Conservation (phyloP, 2,888 invertebrate genomes). For the Teinopalpus imperialis region DNA sequence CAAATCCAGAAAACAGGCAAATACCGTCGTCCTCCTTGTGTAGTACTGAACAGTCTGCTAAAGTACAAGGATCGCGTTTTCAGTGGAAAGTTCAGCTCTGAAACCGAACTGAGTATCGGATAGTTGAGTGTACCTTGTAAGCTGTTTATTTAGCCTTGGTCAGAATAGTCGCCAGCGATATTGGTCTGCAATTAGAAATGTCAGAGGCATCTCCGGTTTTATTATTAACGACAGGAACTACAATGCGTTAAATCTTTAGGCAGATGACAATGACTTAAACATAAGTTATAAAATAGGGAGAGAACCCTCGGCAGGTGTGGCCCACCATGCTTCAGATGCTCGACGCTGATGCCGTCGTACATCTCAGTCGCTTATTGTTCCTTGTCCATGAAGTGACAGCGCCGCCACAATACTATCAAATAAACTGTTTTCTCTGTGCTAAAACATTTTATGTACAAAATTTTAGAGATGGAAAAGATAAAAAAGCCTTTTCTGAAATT, state of each 20-base stretch:
- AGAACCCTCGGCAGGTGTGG: conserved; percentile 27
- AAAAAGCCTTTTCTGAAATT: no score
- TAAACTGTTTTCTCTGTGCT: no score
- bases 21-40: conserved; percentile 1
- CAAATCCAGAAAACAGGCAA: neutral
- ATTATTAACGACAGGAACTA: conserved; percentile 32
- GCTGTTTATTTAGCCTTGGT: conserved; percentile 31
- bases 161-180: conserved; percentile 30
- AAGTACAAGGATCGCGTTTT: neutral
- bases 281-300: conserved; percentile 26
- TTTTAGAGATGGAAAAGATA: no score
- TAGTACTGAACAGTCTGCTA: conserved; percentile 24
- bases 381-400: no score
- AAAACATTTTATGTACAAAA: no score
- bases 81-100: conserved; percentile 3
- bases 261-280: conserved; percentile 26
- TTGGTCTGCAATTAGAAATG: conserved; percentile 30
- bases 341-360: no score
- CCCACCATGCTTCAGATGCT: conserved; percentile 30
- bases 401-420: no score
- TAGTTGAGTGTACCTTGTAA: conserved; percentile 23
- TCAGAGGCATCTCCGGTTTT: conserved; percentile 30
- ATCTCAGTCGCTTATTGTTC: no score
- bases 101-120: conserved; percentile 29
- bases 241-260: conserved; percentile 21